phyloP scores from a whole-genome alignment of 2,888 invertebrate species.

The Zygaena filipendulae region DNA sequence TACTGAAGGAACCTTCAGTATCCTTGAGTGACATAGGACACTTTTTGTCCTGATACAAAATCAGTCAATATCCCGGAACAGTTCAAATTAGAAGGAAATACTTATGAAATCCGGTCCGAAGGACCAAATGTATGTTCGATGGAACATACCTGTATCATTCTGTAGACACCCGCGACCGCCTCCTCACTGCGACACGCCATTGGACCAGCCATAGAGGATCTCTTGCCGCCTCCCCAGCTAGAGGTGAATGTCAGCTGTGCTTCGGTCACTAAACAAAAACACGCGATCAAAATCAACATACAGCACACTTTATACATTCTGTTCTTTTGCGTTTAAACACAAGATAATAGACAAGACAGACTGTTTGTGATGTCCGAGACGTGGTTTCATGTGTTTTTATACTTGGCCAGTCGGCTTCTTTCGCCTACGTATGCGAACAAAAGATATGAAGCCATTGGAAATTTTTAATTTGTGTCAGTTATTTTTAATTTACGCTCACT shows the following conservation, averaged over 20 bases:
- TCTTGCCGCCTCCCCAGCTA: slow-evolving; percentile 59
- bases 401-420: no score
- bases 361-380: slow-evolving; percentile 19
- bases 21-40: no score
- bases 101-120: no score
- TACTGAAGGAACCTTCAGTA: no score
- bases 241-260: slow-evolving; percentile 70
- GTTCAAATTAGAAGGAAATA: no score
- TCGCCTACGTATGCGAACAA: no score
- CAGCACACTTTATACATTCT: slow-evolving; percentile 34
- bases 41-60: no score
- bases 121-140: no score
- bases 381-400: slow-evolving; percentile 21
- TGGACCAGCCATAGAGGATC: slow-evolving; percentile 31
- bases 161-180: slow-evolving; percentile 37
- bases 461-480: slow-evolving; percentile 17
- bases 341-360: no score
- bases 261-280: slow-evolving; percentile 29
- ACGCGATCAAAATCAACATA: slow-evolving; percentile 31
- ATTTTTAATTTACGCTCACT: background rate
- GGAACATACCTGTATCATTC: slow-evolving; percentile 43
- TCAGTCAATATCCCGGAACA: no score
- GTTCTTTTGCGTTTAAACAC: background rate
- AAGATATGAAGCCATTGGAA: background rate
- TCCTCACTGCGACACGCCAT: slow-evolving; percentile 45